phyloP scores from a whole-genome alignment of 1,140 invertebrate genomes.

The Berghia stephanieae region DNA sequence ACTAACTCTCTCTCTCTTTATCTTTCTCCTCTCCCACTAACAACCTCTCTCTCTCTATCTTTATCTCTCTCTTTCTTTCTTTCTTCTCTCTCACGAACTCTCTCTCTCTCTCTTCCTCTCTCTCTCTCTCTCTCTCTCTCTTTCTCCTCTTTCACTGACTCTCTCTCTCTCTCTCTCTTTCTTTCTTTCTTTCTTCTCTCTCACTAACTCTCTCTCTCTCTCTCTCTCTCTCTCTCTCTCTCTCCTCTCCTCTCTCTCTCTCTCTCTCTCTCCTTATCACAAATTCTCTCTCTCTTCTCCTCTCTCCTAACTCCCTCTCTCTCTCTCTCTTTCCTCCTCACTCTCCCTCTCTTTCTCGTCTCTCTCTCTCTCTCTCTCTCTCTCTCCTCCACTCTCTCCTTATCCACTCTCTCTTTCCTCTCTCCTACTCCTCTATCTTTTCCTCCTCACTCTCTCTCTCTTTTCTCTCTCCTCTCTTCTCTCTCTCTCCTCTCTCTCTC shows the following conservation, averaged over 20 bases:
- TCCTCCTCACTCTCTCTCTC: neutral
- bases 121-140: neutral
- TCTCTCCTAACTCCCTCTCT: too few species aligned
- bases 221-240: slow-evolving; percentile 1
- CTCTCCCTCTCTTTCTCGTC: too few species aligned
- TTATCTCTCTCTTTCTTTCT: too few species aligned
- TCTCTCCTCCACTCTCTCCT: neutral
- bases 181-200: neutral
- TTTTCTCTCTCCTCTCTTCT: neutral
- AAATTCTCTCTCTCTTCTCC: too few species aligned
- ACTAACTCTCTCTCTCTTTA: too few species aligned
- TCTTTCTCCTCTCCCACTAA: too few species aligned
- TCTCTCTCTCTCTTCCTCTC: neutral
- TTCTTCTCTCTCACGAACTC: too few species aligned
- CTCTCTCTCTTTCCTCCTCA: too few species aligned
- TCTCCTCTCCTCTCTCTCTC: neutral
- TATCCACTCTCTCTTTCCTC: neutral
- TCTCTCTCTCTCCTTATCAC: neutral
- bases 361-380: neutral
- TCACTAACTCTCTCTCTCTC: slow-evolving; percentile 10
- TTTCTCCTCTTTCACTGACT: neutral
- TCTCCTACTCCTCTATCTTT: neutral
- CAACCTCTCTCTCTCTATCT: too few species aligned
- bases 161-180: neutral
- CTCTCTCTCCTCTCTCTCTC: neutral